Conservation (phyloP, 2,888 invertebrate species). For the Drosophila histrio region DNA sequence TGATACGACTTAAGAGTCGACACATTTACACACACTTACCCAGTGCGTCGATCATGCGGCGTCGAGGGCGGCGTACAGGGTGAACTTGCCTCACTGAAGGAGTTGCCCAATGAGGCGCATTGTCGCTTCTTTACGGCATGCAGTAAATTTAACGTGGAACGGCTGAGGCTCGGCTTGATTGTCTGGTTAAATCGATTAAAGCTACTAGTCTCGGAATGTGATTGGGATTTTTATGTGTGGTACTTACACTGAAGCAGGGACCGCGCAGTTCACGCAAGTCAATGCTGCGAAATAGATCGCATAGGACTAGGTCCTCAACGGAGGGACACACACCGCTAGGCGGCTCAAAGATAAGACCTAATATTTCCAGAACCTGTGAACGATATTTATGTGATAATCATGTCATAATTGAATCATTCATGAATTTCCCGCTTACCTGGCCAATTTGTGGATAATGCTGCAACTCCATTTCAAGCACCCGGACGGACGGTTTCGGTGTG, state of each 20-base stretch:
- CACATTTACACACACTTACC: slow-evolving; percentile 81
- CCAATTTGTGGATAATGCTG: slow-evolving; percentile 90
- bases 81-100: slow-evolving; percentile 84
- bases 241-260: slow-evolving; percentile 90
- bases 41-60: slow-evolving; percentile 83
- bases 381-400: neutral
- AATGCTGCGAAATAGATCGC: slow-evolving; percentile 94
- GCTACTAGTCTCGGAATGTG: neutral
- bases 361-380: slow-evolving; percentile 89
- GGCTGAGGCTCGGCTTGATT: slow-evolving; percentile 84
- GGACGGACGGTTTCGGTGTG: slow-evolving; percentile 89
- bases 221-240: neutral
- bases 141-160: slow-evolving; percentile 83
- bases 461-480: slow-evolving; percentile 89
- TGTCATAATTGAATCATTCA: neutral
- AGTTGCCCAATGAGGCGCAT: slow-evolving; percentile 83
- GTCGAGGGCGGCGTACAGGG: slow-evolving; percentile 84
- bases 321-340: slow-evolving; percentile 88
- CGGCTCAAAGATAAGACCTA: slow-evolving; percentile 91
- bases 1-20: slow-evolving; percentile 9
- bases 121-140: slow-evolving; percentile 84
- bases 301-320: slow-evolving; percentile 91
- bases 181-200: slow-evolving; percentile 71
- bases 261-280: slow-evolving; percentile 95
- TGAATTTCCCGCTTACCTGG: slow-evolving; percentile 38